Evolutionary conservation across 1,140 invertebrate genomes (phyloP), one percentile per base, ranked within the genome.

Genomic region (Adoxophyes honmai): DNA sequence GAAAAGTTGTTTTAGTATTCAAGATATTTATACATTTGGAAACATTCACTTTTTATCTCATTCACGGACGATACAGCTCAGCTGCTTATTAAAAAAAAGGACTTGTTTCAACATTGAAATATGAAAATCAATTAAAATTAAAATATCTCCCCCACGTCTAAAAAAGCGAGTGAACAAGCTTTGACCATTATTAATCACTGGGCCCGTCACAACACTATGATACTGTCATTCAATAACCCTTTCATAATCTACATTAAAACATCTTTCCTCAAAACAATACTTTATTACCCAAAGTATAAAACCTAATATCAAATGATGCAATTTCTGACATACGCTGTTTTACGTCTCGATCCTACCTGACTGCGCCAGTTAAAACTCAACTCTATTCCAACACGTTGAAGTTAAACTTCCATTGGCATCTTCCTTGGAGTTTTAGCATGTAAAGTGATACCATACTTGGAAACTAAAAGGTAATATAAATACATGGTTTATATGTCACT

Each of bases 181-280:
- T 55, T 37, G 11, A 15, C 53, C 53, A 55, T 55, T 37, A 55
- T 55, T 55, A 55, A 55, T 55, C 53, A 55, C 16, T 38, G 16
- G 9, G 16, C 34, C 16, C 34, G 53, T 55, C 53, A 55, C 53
- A 55, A 55, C 53, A 55, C 53, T 38, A 38, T 28, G 53, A 55
- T 55, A 55, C 34, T 38, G 53, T 38, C 53, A 55, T 55, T 55
- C 34, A 37, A 38, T 55, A 55, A 55, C 53, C 53, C 53, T 36
- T 55, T 38, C 53, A 35, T 37, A 37, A 37, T 34, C 33, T 34
- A 52, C 34, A 18, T 34, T 8, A 48, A 48, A 48, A n/a, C n/a
- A 33, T 28, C 10, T 18, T 21, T 6, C 18, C 1, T 48, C 11
- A 48, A 48, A 7, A 16, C 4, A 48, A 48, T 21, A 48, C 42